phyloP scores from a whole-genome alignment of 2,797 vertebrate species.

The Champsocephalus gunnari region DNA sequence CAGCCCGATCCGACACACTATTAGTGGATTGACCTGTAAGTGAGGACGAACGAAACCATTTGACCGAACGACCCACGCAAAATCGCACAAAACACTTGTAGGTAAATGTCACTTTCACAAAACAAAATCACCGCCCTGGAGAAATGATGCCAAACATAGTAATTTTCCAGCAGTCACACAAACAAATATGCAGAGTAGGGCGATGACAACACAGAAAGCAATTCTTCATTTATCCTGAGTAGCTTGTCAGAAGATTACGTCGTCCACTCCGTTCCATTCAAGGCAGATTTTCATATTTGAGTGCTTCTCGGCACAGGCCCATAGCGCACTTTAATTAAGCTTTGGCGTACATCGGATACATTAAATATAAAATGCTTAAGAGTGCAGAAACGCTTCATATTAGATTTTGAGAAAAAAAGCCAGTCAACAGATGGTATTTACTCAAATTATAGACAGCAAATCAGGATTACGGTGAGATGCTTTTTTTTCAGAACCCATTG shows the following conservation, averaged over 20 bases:
- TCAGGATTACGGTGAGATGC: conserved; percentile 44
- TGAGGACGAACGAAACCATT: conserved; percentile 16
- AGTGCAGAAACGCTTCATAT: conserved; percentile 57
- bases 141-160: conserved; percentile 41
- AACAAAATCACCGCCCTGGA: conserved; percentile 27
- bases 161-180: conserved; percentile 35
- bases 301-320: conserved; percentile 56
- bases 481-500: conserved; percentile 55
- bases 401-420: conserved; percentile 42
- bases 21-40: conserved; percentile 44
- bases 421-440: conserved; percentile 74
- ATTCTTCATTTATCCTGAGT: conserved; percentile 49
- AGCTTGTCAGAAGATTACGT: conserved; percentile 69
- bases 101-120: conserved; percentile 33
- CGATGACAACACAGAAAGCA: conserved; percentile 50
- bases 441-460: conserved; percentile 67
- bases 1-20: conserved; percentile 42
- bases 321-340: conserved; percentile 73
- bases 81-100: conserved; percentile 13
- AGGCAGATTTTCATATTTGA: conserved; percentile 62
- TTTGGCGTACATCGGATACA: conserved; percentile 51
- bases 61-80: conserved; percentile 34
- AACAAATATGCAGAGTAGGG: conserved; percentile 38
- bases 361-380: conserved; percentile 58
- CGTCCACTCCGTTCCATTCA: conserved; percentile 60